Percentiles rank a stretch among this genome's conserved stretches.
These are phyloP conservation scores for Lutraria rhynchaena DNA, from an alignment of 1,140 invertebrate species.

Conservation along the genomic window DNA sequence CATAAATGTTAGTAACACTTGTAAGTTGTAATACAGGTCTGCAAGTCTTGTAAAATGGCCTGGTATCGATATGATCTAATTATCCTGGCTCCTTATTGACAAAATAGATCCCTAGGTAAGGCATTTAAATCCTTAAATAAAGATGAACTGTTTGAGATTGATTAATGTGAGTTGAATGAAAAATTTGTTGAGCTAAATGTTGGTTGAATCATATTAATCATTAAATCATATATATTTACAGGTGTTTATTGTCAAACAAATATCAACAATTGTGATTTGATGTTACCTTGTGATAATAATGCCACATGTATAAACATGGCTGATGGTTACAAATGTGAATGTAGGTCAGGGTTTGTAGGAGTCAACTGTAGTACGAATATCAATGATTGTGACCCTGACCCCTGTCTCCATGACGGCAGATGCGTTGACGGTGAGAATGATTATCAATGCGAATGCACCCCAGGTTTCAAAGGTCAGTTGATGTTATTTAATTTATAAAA, in stretches of 20 bases:
- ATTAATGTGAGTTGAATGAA: too few relatives aligned
- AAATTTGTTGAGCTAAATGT: too few relatives aligned
- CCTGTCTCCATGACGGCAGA: conserved; percentile 93
- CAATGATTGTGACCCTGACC: conserved; percentile 95
- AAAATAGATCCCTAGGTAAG: too few relatives aligned
- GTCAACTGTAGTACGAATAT: conserved; percentile 87
- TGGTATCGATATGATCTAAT: too few relatives aligned
- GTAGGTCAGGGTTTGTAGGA: conserved; percentile 86
- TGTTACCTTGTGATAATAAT: conserved; percentile 91
- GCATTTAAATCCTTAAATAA: too few relatives aligned
- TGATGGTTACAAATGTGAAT: conserved; percentile 59
- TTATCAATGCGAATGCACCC: conserved; percentile 76
- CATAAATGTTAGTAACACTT: too few relatives aligned
- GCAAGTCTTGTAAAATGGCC: too few relatives aligned
- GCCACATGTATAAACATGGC: conserved; percentile 91
- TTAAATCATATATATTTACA: too few relatives aligned
- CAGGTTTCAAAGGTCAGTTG: conserved; percentile 54
- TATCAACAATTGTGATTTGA: conserved; percentile 94
- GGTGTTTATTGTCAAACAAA: conserved; percentile 83
- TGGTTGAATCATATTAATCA: too few relatives aligned
- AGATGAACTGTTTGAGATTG: too few relatives aligned
- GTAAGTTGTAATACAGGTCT: too few relatives aligned
- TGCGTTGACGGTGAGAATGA: conserved; percentile 87
- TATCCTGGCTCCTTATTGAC: too few relatives aligned
- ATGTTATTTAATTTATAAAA: background rate